Conservation (phyloP, 1,140 invertebrate genomes). For the Formica selysi region DNA sequence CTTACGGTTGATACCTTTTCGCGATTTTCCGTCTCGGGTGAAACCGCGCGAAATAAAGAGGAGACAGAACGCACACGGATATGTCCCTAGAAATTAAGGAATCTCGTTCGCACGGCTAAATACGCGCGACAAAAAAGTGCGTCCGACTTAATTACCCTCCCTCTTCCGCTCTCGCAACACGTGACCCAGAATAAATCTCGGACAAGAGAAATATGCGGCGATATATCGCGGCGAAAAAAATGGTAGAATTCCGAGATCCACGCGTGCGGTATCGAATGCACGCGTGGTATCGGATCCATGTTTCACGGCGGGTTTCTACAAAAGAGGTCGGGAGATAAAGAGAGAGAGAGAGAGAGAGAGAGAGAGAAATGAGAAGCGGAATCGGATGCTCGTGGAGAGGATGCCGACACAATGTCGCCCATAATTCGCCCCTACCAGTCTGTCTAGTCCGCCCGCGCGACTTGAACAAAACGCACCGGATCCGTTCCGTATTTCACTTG, state of each 20-base stretch:
- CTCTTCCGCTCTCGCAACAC: neutral
- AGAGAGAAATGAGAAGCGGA: neutral
- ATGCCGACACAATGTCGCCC: constrained; percentile 52
- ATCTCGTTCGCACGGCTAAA: constrained; percentile 9
- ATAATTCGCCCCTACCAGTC: constrained; percentile 55
- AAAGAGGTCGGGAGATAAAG: neutral
- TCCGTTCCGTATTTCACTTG: constrained; percentile 63
- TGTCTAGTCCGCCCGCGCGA: neutral
- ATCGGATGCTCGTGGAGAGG: constrained; percentile 28
- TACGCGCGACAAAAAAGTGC: constrained; percentile 13
- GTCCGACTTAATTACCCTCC: constrained; percentile 65
- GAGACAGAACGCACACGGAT: too few relatives aligned
- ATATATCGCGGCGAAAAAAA: constrained; percentile 63
- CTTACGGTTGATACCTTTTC: neutral
- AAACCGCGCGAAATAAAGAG: neutral
- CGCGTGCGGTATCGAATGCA: neutral
- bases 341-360: constrained; percentile 1
- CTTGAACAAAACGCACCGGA: constrained; percentile 61
- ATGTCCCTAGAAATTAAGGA: neutral
- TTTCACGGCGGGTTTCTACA: constrained; percentile 2
- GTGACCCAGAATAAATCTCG: constrained; percentile 58
- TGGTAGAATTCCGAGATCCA: neutral
- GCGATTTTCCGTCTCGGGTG: neutral
- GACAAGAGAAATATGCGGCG: constrained; percentile 57
- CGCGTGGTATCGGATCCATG: neutral